phyloP scores from a whole-genome alignment of 2,888 invertebrate genomes.

The Nineta flava region DNA sequence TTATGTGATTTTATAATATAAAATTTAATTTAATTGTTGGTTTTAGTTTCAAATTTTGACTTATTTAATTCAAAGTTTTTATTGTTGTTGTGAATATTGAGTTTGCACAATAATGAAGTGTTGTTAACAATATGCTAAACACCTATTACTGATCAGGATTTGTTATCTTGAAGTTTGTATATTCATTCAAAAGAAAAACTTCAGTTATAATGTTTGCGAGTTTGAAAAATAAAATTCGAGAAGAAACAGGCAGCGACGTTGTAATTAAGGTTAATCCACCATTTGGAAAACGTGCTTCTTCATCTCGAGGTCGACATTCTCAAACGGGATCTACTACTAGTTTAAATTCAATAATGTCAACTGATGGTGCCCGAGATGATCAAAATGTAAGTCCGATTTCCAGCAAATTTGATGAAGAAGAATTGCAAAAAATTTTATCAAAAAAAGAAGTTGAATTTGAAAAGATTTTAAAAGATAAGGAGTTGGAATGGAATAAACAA shows the following conservation, averaged over 20 bases:
- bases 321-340: conserved; percentile 31
- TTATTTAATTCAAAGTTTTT: too few species aligned
- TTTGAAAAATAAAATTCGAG: conserved; percentile 76
- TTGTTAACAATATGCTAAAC: too few species aligned
- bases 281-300: conserved; percentile 33
- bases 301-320: conserved; percentile 26
- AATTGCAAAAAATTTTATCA: conserved; percentile 28
- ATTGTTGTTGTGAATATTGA: too few species aligned
- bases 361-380: conserved; percentile 32
- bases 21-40: too few species aligned
- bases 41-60: too few species aligned
- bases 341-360: conserved; percentile 27
- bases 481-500: conserved; percentile 50
- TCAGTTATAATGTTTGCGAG: conserved; percentile 59
- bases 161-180: too few species aligned
- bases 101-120: too few species aligned
- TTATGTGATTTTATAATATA: too few species aligned
- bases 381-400: conserved; percentile 31
- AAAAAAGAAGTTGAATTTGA: conserved; percentile 42
- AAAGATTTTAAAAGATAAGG: conserved; percentile 41
- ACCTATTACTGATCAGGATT: too few species aligned
- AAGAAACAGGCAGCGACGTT: conserved; percentile 77
- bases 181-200: too few species aligned
- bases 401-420: conserved; percentile 31
- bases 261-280: conserved; percentile 27